These are phyloP conservation scores for Ornithoptera priamus DNA, from an alignment of 2,888 invertebrate species.

Conservation along the genomic window DNA sequence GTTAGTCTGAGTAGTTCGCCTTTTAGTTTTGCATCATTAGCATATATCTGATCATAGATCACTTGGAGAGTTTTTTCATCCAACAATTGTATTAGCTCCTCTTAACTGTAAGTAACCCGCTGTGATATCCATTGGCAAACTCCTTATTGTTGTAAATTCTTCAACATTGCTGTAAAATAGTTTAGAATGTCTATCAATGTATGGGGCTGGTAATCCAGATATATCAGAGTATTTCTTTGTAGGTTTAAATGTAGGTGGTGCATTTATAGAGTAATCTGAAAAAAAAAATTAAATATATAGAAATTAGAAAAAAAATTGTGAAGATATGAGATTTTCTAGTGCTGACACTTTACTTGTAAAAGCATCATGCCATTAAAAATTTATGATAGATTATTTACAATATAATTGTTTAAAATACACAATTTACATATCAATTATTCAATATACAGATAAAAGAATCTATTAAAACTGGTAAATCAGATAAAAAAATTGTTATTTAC, in stretches of 20 bases:
- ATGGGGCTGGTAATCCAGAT: conserved; percentile 91
- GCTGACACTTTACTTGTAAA: not conserved
- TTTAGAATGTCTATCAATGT: conserved; percentile 95
- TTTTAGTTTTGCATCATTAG: not conserved
- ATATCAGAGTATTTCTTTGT: conserved; percentile 97
- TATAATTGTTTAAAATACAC: too few species aligned
- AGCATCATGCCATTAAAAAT: not conserved
- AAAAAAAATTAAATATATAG: conserved; percentile 37
- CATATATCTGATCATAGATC: not conserved
- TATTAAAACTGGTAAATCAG: not conserved
- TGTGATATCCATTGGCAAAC: conserved; percentile 94
- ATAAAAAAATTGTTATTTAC: not conserved
- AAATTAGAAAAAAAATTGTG: not conserved
- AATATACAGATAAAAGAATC: too few species aligned
- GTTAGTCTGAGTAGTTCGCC: too few species aligned
- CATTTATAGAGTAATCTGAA: conserved; percentile 92
- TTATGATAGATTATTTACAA: not conserved
- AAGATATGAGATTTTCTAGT: not conserved
- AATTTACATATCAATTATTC: too few species aligned
- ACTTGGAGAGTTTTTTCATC: conserved; percentile 55
- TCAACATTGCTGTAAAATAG: conserved; percentile 91
- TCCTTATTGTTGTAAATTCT: conserved; percentile 91
- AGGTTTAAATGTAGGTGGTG: conserved; percentile 94
- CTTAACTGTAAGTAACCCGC: conserved; percentile 93
- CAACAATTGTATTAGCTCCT: conserved; percentile 89